Evolutionary conservation across 2,113 vertebrate species (phyloP).

Genomic region (Pteruthius melanotis): DNA sequence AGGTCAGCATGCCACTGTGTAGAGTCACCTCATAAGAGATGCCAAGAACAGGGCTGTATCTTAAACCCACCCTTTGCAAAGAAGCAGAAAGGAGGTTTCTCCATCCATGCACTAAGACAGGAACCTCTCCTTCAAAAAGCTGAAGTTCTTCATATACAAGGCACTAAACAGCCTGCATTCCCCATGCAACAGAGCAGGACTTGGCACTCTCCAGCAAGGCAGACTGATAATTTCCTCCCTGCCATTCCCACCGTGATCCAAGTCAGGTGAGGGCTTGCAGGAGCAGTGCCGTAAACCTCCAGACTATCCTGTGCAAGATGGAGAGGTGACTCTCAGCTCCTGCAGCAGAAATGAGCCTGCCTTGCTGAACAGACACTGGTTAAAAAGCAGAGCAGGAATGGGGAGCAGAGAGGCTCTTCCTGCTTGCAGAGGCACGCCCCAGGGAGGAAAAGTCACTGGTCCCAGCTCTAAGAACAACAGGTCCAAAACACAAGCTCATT

Average conservation of each 20-base stretch:
- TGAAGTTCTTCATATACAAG: not conserved
- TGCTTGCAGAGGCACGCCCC: not conserved
- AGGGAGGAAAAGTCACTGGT: not conserved
- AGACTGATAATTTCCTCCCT: not conserved
- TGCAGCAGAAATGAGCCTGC: not conserved
- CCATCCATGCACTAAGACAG: not conserved
- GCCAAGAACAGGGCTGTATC: not conserved
- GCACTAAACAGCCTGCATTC: not conserved
- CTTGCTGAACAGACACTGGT: not conserved
- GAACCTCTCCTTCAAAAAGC: not conserved
- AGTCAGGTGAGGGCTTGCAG: not conserved
- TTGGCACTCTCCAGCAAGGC: not conserved
- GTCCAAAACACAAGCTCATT: not conserved
- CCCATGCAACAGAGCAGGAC: not conserved
- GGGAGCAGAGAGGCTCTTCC: not conserved
- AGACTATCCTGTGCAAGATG: rapidly evolving
- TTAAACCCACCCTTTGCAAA: not conserved
- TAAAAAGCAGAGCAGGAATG: not conserved
- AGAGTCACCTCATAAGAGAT: not conserved
- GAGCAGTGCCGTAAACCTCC: not conserved
- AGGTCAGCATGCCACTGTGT: not conserved
- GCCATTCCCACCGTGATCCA: not conserved
- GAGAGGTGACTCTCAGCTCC: not conserved
- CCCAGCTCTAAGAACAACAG: not conserved
- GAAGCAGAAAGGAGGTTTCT: not conserved